Evolutionary conservation across 2,113 vertebrate genomes (phyloP).

Genomic region (Tricholaema leucomelas): DNA sequence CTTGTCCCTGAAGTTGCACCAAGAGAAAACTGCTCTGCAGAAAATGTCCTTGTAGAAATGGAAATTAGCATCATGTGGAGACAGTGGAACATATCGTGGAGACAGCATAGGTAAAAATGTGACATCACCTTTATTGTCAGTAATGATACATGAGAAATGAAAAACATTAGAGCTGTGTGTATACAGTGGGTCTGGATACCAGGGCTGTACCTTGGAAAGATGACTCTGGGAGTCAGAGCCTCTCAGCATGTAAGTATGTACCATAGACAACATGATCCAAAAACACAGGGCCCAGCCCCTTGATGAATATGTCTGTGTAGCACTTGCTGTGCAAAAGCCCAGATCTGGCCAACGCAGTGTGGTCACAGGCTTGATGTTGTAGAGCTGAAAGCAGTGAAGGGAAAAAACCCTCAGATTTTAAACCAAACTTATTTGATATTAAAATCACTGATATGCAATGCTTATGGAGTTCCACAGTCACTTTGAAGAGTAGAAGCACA

Average conservation of each 20-base stretch:
- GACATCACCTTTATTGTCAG: neutral
- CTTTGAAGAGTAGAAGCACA: neutral
- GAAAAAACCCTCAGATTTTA: neutral
- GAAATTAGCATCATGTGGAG: neutral
- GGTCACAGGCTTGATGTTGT: neutral
- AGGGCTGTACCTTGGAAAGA: neutral
- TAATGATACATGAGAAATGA: neutral
- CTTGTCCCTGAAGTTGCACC: neutral
- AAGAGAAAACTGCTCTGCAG: neutral
- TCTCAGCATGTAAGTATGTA: rapidly evolving
- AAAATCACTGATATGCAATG: neutral
- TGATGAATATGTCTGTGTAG: rapidly evolving
- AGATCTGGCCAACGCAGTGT: neutral
- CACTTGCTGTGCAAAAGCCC: neutral
- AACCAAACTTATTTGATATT: neutral
- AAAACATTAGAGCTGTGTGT: neutral
- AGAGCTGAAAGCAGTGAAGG: neutral
- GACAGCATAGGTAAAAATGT: neutral
- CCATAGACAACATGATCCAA: neutral
- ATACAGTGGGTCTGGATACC: neutral
- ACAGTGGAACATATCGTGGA: neutral
- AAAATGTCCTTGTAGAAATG: neutral
- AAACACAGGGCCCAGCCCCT: neutral
- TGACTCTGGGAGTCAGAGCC: neutral
- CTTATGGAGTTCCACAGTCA: neutral